Base-by-base conservation (phyloP, 2,797 vertebrate genomes). In the Melanotaenia trifasciata region DNA sequence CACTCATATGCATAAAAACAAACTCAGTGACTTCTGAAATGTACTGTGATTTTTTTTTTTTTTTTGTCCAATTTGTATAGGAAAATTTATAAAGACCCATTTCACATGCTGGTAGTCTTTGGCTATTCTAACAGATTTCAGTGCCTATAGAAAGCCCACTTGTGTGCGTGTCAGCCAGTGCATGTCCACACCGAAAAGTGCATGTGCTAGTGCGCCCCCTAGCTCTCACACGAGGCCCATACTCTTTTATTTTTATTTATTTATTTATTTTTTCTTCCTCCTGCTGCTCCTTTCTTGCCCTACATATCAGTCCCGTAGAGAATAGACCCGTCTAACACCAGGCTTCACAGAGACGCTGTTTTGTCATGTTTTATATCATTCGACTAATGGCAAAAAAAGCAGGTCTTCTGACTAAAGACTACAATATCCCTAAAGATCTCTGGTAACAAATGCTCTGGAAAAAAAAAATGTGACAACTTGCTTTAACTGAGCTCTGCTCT, bases 341-440 rank as follows among this genome's bases (percentile, higher is more conserved):
- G 79, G 90, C 92, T 93, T 93, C 92, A 91, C 89, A 92, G 87
- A 93, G 90, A 88, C 79, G 79, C 87, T 92, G 89, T 93, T 94
- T 93, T 94, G 93, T 94, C 94, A 94, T 94, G 94, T 94, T 94
- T 94, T 93, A 94, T 94, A 94, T 94, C 93, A 93, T 94, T 93
- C 92, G 88, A 93, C 92, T 94, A 93, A 94, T 94, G 88, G 88
- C 79, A 91, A 92, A 88, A 82, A 90, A 94, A 91, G 83, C 91
- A 90, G 87, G 90, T 91, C 90, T 89, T 93, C 84, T 87, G 90
- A 93, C 93, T 93, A 93, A 94, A 94, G 91, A 92, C 88, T 88
- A 85, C 81, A 51, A 80, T 58, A 83, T 93, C 92, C 92, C 92
- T 70, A 71, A 92, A 94, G 92, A 94, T 90, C 79, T 82, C 76